Evolutionary conservation across 37 sponge, comb jelly and placozoan genomes (phyloP).

Genomic region (Ephydatia muelleri): DNA sequence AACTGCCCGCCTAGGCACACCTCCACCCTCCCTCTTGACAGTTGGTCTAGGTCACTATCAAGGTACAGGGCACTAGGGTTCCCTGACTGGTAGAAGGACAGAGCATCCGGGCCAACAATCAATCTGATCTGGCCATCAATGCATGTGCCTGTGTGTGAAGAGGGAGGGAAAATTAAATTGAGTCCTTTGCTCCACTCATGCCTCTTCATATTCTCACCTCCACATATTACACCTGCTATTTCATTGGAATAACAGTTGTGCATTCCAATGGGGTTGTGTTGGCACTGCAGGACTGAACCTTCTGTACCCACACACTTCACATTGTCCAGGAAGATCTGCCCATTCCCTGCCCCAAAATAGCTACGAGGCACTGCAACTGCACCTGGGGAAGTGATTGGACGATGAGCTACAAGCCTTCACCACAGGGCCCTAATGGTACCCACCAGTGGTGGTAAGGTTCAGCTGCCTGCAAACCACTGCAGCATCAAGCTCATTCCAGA

Average conservation of each 20-base stretch:
- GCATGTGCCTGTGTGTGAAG: neutral
- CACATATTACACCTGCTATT: constrained; percentile 41
- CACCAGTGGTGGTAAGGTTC: neutral
- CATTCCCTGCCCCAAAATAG: neutral
- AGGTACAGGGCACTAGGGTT: neutral
- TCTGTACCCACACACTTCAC: constrained; percentile 29
- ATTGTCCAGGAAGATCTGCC: constrained; percentile 16
- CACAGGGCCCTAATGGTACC: neutral
- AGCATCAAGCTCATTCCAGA: neutral
- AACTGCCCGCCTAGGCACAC: constrained; percentile 8
- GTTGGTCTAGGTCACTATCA: neutral
- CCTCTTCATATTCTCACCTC: constrained; percentile 18
- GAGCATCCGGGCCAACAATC: neutral
- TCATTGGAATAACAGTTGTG: constrained; percentile 46
- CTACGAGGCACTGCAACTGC: constrained; percentile 6
- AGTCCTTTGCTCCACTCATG: too few species aligned
- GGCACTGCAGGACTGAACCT: constrained; percentile 30
- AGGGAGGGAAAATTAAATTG: neutral
- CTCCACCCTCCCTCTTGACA: constrained; percentile 12
- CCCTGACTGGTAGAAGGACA: neutral
- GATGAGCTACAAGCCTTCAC: neutral
- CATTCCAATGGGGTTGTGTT: constrained; percentile 7
- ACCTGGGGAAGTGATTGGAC: neutral
- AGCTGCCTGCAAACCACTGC: neutral
- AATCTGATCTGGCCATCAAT: neutral